phyloP scores from a whole-genome alignment of 2,888 invertebrate genomes.

The Lycocerus yunnanus region DNA sequence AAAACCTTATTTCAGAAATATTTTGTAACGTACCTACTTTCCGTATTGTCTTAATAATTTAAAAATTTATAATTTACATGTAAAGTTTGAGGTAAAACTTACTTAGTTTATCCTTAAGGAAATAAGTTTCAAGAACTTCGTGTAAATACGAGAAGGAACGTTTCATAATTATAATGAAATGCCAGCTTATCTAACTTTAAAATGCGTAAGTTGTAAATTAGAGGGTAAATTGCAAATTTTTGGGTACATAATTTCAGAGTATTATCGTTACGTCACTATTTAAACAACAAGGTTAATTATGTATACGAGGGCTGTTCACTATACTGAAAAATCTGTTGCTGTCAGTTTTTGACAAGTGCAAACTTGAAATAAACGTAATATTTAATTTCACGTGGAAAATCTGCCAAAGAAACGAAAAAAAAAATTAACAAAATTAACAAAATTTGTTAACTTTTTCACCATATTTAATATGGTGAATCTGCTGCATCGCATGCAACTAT shows the following conservation, averaged over 20 bases:
- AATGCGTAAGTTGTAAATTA: neutral
- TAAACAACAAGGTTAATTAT: neutral
- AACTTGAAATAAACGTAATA: too few species aligned
- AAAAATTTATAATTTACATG: neutral
- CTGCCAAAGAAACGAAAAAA: too few species aligned
- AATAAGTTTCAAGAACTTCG: neutral
- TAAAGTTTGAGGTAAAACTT: neutral
- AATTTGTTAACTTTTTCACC: too few species aligned
- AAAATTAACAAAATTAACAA: too few species aligned
- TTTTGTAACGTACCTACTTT: neutral
- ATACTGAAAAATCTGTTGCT: too few species aligned
- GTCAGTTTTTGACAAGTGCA: too few species aligned
- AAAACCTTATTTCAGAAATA: neutral
- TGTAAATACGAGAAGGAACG: neutral
- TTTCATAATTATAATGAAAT: neutral
- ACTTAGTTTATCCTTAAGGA: neutral
- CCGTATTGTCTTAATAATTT: neutral
- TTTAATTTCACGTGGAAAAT: too few species aligned
- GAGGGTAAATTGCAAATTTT: neutral
- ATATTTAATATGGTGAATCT: too few species aligned
- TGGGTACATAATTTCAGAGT: neutral
- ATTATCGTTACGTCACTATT: neutral
- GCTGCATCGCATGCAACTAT: too few species aligned
- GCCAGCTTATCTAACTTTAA: neutral
- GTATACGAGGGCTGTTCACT: too few species aligned